Percentiles rank a stretch among this genome's conserved stretches.
Conservation (phyloP, 2,113 vertebrate genomes). For the Odocoileus hemionus region DNA sequence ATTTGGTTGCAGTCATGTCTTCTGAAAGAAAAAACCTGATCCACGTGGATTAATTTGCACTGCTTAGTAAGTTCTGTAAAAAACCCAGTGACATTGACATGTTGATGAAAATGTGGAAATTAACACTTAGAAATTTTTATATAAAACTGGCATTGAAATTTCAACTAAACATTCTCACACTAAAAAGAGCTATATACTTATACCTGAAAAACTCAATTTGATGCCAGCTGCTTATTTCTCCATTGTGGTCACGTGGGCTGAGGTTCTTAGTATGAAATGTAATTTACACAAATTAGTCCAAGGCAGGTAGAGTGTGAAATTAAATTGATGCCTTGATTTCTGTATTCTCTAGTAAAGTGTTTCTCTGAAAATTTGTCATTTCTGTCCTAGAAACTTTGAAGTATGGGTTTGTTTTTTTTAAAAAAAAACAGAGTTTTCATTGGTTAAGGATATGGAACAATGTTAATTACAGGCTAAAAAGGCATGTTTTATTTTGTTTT, state of each 20-base stretch:
- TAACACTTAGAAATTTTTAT: slow-evolving; percentile 56
- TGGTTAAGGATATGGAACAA: slow-evolving; percentile 49
- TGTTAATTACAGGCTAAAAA: slow-evolving; percentile 55
- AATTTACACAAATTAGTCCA: slow-evolving; percentile 75
- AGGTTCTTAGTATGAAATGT: slow-evolving; percentile 73
- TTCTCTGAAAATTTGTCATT: slow-evolving; percentile 66
- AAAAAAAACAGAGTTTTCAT: slow-evolving; percentile 13
- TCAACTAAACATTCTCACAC: slow-evolving; percentile 41
- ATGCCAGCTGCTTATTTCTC: slow-evolving; percentile 67
- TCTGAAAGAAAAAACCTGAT: neutral
- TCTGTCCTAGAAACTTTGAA: slow-evolving; percentile 63
- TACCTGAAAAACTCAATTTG: slow-evolving; percentile 60
- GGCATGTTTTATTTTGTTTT: slow-evolving; percentile 45
- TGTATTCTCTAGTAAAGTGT: slow-evolving; percentile 69
- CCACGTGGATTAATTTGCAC: neutral
- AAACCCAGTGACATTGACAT: neutral
- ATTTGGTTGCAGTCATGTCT: neutral
- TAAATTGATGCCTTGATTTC: slow-evolving; percentile 77
- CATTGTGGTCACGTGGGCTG: slow-evolving; percentile 65
- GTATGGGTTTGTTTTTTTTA: neutral
- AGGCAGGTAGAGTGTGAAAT: slow-evolving; percentile 77
- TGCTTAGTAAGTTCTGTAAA: slow-evolving; percentile 5
- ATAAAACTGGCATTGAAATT: slow-evolving; percentile 49
- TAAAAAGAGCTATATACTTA: slow-evolving; percentile 50
- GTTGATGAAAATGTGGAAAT: slow-evolving; percentile 47